phyloP scores from a whole-genome alignment of 2,797 vertebrate genomes.

The Cyprinella venusta region DNA sequence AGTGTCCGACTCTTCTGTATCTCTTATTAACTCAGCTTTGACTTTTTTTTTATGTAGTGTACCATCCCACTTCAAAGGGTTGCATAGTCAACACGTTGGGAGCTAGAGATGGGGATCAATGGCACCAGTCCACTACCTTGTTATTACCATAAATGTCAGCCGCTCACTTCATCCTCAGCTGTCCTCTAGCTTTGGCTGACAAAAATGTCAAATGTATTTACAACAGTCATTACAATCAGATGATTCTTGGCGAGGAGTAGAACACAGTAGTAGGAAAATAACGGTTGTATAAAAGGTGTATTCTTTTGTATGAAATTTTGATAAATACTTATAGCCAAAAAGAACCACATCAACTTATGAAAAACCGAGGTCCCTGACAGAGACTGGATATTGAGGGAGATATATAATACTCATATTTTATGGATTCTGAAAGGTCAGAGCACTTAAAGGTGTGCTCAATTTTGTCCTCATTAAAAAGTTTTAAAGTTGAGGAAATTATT shows the following conservation, averaged over 20 bases:
- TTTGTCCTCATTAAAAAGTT: slow-evolving; percentile 30
- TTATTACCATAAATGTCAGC: slow-evolving; percentile 86
- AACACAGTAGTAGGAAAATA: background rate
- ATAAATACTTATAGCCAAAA: slow-evolving; percentile 13
- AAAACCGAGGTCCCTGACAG: background rate
- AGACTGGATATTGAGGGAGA: background rate
- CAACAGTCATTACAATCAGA: slow-evolving; percentile 65
- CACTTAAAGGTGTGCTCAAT: background rate
- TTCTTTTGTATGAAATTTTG: slow-evolving; percentile 1
- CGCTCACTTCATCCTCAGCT: slow-evolving; percentile 74
- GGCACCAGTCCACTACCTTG: slow-evolving; percentile 66
- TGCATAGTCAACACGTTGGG: slow-evolving; percentile 76
- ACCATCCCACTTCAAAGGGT: slow-evolving; percentile 74
- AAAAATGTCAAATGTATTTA: slow-evolving; percentile 80
- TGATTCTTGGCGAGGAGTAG: slow-evolving; percentile 21
- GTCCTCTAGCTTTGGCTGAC: slow-evolving; percentile 70
- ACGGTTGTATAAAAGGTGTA: background rate
- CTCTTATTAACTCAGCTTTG: slow-evolving; percentile 69
- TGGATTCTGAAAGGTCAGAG: slow-evolving; percentile 3
- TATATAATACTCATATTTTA: slow-evolving; percentile 17
- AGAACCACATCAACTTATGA: background rate
- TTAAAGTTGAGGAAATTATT: background rate
- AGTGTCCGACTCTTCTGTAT: slow-evolving; percentile 43
- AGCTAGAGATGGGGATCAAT: slow-evolving; percentile 75
- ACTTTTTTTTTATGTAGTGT: slow-evolving; percentile 69